phyloP scores from a whole-genome alignment of 2,113 vertebrate genomes.

The Halcyon malimbica region DNA sequence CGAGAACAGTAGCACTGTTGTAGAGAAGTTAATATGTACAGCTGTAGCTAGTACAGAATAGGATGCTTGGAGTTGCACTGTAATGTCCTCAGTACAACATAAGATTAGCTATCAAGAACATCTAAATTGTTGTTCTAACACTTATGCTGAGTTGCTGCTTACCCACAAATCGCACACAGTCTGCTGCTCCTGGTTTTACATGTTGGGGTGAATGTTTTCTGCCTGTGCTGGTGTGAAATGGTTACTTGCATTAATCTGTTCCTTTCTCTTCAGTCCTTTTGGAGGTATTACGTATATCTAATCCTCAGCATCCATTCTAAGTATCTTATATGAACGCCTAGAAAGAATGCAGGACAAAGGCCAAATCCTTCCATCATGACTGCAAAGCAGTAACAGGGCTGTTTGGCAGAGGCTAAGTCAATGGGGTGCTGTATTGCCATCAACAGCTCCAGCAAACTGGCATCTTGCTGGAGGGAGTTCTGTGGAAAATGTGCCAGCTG shows the following conservation, averaged over 20 bases:
- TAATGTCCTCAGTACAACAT: background rate
- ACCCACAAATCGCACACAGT: background rate
- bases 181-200: background rate
- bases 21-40: background rate
- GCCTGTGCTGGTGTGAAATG: background rate
- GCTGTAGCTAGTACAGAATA: background rate
- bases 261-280: background rate
- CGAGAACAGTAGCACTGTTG: background rate
- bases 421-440: background rate
- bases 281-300: background rate
- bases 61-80: background rate
- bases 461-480: background rate
- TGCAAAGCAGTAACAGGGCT: background rate
- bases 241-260: background rate
- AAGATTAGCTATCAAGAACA: constrained; percentile 13
- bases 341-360: background rate
- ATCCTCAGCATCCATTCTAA: background rate
- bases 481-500: background rate
- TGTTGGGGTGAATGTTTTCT: background rate
- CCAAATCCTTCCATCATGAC: background rate
- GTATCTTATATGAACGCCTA: background rate
- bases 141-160: background rate
- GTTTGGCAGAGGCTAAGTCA: background rate
- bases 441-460: background rate
- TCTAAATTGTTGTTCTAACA: background rate